Evolutionary conservation across 2,888 invertebrate genomes (phyloP), one percentile per base, ranked within the genome.

Genomic region (Apantesis nais): DNA sequence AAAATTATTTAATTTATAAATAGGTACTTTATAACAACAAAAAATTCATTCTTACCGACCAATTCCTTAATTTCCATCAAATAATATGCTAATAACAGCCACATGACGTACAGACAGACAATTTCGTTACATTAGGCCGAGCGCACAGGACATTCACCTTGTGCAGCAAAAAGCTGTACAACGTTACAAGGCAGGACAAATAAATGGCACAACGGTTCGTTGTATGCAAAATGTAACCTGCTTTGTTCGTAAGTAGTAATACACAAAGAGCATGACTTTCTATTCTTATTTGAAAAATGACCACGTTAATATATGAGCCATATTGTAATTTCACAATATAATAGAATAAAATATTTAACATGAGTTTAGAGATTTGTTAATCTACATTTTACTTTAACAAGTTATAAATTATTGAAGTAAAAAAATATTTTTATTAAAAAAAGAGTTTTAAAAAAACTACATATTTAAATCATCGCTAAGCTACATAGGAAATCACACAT

Each of bases 111-210:
- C 70, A 72, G 62, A 70, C 78, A 71, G 71, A 74, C 74, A 74
- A 80, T 80, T 82, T 80, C 69, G 77, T 82, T 68, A 82, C 77
- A 76, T 82, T 77, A 76, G 79, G 70, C 73, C 78, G 80, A 75
- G 78, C 76, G 76, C 72, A 19, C 73, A 83, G 86, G 81, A 80
- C 86, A 73, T 86, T 86, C 83, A 86, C 84, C 86, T 80, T 69
- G 64, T 80, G 79, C 70, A 73, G 81, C 85, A 81, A 85, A 86
- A 86, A 85, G 83, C 78, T 76, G 74, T 74, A 74, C 74, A 52
- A 31, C 25, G 66, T 70, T 85, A 81, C 85, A 85, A 76, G 71
- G 62, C 73, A n/a, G 74, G 78, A 69, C 85, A 80, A 74, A 65
- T 66, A 72, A 72, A 58, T 41, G 52, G 55, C 48, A 16, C 62